phyloP scores from a whole-genome alignment of 2,113 vertebrate genomes.

The Hystrix cristata region DNA sequence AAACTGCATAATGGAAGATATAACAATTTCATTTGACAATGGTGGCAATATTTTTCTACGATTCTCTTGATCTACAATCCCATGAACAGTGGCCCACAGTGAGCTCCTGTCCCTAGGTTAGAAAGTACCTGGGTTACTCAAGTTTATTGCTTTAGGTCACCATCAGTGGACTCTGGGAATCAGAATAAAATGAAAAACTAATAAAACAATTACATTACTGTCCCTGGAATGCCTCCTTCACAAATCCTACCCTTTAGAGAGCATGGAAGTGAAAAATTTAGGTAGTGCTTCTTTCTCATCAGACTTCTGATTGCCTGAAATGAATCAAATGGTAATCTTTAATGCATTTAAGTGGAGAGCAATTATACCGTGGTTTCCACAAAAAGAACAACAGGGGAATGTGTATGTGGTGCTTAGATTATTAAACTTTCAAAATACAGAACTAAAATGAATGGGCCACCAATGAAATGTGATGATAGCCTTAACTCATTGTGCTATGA shows the following conservation, averaged over 20 bases:
- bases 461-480: background rate
- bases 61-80: background rate
- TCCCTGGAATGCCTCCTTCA: background rate
- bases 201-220: background rate
- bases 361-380: background rate
- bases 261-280: constrained; percentile 9
- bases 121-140: background rate
- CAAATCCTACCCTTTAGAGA: background rate
- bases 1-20: background rate
- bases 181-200: background rate
- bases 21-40: background rate
- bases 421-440: constrained; percentile 6
- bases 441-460: background rate
- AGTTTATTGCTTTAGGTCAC: background rate
- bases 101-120: background rate
- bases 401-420: background rate
- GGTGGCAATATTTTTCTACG: background rate
- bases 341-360: background rate
- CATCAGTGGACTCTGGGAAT: background rate
- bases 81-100: background rate
- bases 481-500: background rate
- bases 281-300: background rate
- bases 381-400: background rate
- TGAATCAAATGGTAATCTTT: background rate
- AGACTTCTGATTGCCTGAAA: constrained; percentile 10